Percentiles rank a stretch among this genome's conserved stretches.
These are phyloP conservation scores for Lycopodina hypogea DNA, from an alignment of 37 sponge, comb jelly and placozoan genomes.

Conservation along the genomic window DNA sequence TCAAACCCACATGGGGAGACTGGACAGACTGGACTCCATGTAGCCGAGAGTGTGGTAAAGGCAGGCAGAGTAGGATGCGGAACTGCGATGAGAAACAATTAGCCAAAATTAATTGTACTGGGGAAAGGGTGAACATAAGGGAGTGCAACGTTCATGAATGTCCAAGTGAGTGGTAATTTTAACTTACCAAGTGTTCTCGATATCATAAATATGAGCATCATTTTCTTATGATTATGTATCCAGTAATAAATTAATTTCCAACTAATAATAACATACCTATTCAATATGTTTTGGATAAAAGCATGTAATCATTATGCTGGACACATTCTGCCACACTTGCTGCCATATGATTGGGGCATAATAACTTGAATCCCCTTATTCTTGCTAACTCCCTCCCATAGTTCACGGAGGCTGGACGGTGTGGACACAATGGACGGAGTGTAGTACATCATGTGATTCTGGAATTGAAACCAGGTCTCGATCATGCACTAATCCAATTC, in stretches of 20 bases:
- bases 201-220: no score
- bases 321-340: no score
- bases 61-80: constrained; percentile 53
- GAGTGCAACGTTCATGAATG: constrained; percentile 53
- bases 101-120: constrained; percentile 41
- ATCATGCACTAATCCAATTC: constrained; percentile 48
- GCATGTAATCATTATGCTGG: no score
- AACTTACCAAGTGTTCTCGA: no score
- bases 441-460: constrained; percentile 56
- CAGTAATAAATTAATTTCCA: no score
- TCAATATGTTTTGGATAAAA: no score
- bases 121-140: constrained; percentile 13
- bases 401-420: constrained; percentile 63
- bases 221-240: no score
- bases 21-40: constrained; percentile 75
- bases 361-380: no score
- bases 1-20: constrained; percentile 19
- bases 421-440: constrained; percentile 63
- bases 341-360: no score
- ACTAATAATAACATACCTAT: no score
- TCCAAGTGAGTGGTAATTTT: constrained; percentile 34
- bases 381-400: constrained; percentile 23
- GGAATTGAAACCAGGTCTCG: constrained; percentile 40
- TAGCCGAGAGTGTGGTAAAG: constrained; percentile 56
- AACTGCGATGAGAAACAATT: constrained; percentile 33